Evolutionary conservation across 2,888 invertebrate species (phyloP).

Genomic region (Camponotus fellah): DNA sequence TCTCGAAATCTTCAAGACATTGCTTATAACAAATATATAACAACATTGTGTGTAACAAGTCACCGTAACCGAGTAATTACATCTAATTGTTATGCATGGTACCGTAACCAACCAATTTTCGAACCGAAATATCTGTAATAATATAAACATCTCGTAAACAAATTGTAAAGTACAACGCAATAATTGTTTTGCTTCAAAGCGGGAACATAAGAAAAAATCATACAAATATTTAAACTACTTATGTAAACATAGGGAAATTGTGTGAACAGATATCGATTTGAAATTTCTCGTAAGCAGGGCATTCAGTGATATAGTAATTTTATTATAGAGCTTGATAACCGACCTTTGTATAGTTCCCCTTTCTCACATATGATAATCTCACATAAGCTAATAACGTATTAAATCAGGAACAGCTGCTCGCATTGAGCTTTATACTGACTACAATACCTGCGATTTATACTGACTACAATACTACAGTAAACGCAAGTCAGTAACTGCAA

Average conservation of each 20-base stretch:
- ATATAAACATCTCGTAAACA: background rate
- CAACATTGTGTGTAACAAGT: background rate
- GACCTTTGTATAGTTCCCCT: background rate
- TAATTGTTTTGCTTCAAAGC: background rate
- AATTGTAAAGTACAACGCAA: constrained; percentile 4
- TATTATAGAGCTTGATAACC: constrained; percentile 7
- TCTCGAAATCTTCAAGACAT: background rate
- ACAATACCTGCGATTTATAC: background rate
- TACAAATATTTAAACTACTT: background rate
- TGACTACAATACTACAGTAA: background rate
- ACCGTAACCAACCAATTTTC: constrained; percentile 30
- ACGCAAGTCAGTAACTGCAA: background rate
- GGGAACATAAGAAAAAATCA: background rate
- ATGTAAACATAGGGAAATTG: background rate
- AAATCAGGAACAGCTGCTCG: constrained; percentile 44
- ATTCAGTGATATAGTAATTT: constrained; percentile 12
- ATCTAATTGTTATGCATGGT: background rate
- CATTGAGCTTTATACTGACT: background rate
- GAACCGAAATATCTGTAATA: background rate
- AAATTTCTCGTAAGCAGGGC: background rate
- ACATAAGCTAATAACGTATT: constrained; percentile 23
- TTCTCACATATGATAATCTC: constrained; percentile 9
- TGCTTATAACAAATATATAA: background rate
- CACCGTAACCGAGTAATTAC: background rate
- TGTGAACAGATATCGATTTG: background rate